phyloP scores from a whole-genome alignment of 2,797 vertebrate genomes.

The Melanotaenia trifasciata region DNA sequence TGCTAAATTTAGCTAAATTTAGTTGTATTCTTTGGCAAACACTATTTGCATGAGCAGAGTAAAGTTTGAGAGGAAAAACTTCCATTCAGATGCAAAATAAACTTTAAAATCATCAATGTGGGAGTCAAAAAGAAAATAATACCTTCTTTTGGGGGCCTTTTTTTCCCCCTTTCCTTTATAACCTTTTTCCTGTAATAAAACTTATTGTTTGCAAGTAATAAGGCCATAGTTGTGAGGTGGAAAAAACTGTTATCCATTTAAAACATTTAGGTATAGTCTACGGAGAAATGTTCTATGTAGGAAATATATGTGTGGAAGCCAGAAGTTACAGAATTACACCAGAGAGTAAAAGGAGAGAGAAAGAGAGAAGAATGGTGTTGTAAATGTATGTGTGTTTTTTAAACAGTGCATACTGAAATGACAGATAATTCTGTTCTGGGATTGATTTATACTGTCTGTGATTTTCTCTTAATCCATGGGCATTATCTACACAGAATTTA shows the following conservation, averaged over 20 bases:
- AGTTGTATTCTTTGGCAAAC: neutral
- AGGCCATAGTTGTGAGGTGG: neutral
- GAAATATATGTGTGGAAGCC: neutral
- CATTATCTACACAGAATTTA: slow-evolving; percentile 78
- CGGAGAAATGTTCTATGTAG: slow-evolving; percentile 5
- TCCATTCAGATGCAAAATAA: neutral
- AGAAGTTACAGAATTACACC: slow-evolving; percentile 12
- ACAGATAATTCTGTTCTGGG: slow-evolving; percentile 63
- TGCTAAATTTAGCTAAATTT: neutral
- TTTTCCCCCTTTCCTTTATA: neutral
- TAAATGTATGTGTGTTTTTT: slow-evolving; percentile 53
- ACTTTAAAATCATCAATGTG: neutral
- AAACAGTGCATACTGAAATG: slow-evolving; percentile 74
- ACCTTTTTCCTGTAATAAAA: neutral
- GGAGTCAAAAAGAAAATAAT: neutral
- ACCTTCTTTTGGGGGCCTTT: no score
- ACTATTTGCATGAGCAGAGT: neutral
- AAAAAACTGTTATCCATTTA: neutral
- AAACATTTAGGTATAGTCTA: neutral
- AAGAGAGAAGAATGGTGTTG: slow-evolving; percentile 35
- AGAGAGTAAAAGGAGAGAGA: slow-evolving; percentile 13
- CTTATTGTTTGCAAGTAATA: neutral
- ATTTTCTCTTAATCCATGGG: slow-evolving; percentile 75
- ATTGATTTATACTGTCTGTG: slow-evolving; percentile 76
- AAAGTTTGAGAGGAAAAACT: neutral